These are phyloP conservation scores for Synanthedon vespiformis DNA, from an alignment of 2,888 invertebrate genomes.

Conservation along the genomic window DNA sequence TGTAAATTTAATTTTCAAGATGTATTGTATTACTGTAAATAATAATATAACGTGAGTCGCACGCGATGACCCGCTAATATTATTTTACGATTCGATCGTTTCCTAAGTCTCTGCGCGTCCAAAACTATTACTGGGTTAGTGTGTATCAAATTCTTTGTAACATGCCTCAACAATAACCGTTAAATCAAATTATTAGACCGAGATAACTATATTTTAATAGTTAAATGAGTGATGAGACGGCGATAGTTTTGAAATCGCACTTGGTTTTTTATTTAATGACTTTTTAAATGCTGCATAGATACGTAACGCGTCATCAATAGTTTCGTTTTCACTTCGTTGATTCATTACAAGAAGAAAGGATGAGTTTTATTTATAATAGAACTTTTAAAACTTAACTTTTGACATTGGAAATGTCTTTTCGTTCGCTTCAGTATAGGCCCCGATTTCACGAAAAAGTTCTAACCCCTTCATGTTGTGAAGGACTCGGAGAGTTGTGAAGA, in stretches of 20 bases:
- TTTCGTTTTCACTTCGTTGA: too few species aligned
- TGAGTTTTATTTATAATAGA: constrained; percentile 2
- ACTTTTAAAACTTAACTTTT: too few species aligned
- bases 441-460: too few species aligned
- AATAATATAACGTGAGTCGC: constrained; percentile 2
- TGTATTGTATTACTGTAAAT: not conserved
- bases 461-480: too few species aligned
- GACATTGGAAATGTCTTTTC: too few species aligned
- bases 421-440: too few species aligned
- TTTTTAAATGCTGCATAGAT: not conserved
- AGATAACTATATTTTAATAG: constrained; percentile 12
- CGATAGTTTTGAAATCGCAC: not conserved
- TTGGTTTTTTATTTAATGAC: not conserved
- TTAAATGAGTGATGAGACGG: not conserved
- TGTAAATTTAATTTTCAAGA: too few species aligned
- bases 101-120: constrained; percentile 10
- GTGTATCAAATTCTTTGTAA: constrained; percentile 14
- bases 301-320: too few species aligned
- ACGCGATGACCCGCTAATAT: constrained; percentile 9
- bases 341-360: too few species aligned
- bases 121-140: constrained; percentile 11
- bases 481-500: too few species aligned
- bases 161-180: constrained; percentile 12
- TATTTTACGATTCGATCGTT: constrained; percentile 9
- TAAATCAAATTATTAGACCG: constrained; percentile 16